These are phyloP conservation scores for Nothocercus nigrocapillus DNA, from an alignment of 2,113 vertebrate species.

Conservation along the genomic window DNA sequence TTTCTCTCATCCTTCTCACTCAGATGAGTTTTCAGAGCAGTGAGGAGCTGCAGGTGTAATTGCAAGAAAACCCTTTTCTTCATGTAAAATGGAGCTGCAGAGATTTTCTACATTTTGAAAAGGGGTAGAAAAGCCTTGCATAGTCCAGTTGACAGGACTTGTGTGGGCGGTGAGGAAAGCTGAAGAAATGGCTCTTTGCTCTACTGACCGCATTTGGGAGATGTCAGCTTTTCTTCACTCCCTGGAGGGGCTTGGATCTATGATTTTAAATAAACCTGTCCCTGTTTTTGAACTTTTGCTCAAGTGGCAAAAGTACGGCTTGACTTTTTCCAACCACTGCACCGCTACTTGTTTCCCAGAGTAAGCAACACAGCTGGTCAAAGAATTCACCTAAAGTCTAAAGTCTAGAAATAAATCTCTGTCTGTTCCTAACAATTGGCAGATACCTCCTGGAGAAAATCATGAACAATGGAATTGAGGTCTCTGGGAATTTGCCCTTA, in stretches of 20 bases:
- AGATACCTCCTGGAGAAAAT: not conserved
- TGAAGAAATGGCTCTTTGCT: not conserved
- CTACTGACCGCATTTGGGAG: not conserved
- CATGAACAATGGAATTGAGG: accelerated
- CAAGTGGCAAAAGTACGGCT: not conserved
- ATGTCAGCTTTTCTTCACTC: not conserved
- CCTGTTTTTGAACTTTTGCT: not conserved
- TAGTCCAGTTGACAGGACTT: not conserved
- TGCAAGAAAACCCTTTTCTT: not conserved
- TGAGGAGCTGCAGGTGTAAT: not conserved
- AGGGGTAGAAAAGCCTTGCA: not conserved
- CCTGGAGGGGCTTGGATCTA: not conserved
- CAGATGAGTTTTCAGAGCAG: not conserved
- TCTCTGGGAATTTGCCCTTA: not conserved
- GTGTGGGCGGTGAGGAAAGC: not conserved
- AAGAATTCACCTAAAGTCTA: not conserved
- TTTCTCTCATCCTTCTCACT: not conserved
- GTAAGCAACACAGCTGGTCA: not conserved
- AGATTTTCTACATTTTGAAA: not conserved
- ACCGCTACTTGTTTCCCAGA: not conserved
- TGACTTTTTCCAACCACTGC: not conserved
- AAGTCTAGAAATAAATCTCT: not conserved
- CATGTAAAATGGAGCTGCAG: not conserved
- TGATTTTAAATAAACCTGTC: not conserved
- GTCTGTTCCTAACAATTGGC: not conserved